Percentiles rank a stretch among this genome's conserved stretches.
phyloP scores from a whole-genome alignment of 2,113 vertebrate species.

The Charina bottae region DNA sequence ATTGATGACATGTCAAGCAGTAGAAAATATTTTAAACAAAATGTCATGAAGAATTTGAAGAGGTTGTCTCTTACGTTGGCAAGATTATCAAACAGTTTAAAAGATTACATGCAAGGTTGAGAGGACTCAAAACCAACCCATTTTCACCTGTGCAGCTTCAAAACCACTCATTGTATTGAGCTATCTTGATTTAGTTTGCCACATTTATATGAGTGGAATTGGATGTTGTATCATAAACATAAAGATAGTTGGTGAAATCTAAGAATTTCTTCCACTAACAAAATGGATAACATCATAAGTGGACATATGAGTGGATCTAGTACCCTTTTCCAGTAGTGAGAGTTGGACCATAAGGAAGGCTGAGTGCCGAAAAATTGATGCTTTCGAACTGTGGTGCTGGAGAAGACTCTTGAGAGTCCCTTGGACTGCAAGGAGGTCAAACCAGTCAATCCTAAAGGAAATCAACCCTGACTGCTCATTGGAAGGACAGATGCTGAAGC shows the following conservation, averaged over 20 bases:
- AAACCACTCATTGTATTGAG: background rate
- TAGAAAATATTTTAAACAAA: background rate
- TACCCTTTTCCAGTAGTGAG: too few species aligned
- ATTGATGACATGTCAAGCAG: background rate
- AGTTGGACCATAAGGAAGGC: too few species aligned
- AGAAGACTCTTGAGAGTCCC: too few species aligned
- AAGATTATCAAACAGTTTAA: background rate
- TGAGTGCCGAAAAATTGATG: too few species aligned
- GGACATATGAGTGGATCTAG: background rate
- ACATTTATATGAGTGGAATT: background rate
- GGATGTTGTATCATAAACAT: background rate
- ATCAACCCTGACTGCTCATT: too few species aligned
- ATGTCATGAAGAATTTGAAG: background rate
- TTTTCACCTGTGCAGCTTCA: background rate
- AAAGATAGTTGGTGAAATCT: background rate
- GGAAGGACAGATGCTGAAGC: too few species aligned
- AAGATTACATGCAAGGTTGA: background rate
- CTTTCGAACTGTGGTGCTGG: too few species aligned
- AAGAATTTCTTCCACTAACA: background rate
- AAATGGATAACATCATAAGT: background rate
- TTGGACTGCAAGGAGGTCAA: too few species aligned
- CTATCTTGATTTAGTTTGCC: background rate
- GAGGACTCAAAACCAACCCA: background rate
- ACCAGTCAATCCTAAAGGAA: too few species aligned
- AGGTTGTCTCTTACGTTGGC: background rate